phyloP scores from a whole-genome alignment of 2,797 vertebrate species.

The Erpetoichthys calabaricus region DNA sequence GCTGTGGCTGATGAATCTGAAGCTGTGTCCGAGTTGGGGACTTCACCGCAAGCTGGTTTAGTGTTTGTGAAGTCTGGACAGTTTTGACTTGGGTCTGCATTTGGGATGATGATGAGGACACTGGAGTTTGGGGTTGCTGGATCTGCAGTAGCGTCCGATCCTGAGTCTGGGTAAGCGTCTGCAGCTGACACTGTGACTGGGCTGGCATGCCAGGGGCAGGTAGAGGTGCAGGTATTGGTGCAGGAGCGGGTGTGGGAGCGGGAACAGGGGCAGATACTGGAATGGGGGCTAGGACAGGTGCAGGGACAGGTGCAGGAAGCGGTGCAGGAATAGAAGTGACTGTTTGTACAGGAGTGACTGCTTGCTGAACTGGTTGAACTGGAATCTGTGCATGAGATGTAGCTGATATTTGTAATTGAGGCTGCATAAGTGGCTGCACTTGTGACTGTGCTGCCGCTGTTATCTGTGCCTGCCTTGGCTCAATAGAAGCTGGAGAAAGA shows the following conservation, averaged over 20 bases:
- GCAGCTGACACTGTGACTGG: slow-evolving; percentile 58
- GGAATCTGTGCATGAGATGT: slow-evolving; percentile 45
- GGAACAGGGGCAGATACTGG: slow-evolving; percentile 13
- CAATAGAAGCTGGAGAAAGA: slow-evolving; percentile 1
- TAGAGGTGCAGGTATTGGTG: slow-evolving; percentile 35
- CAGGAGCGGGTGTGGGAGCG: slow-evolving; percentile 3
- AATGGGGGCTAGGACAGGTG: slow-evolving; percentile 16
- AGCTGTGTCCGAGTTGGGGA: slow-evolving; percentile 55
- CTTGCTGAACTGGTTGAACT: slow-evolving; percentile 40
- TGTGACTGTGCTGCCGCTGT: slow-evolving; percentile 25
- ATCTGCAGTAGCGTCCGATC: slow-evolving; percentile 59
- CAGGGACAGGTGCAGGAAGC: slow-evolving; percentile 19
- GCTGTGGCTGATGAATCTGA: slow-evolving; percentile 58
- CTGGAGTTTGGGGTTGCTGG: slow-evolving; percentile 52
- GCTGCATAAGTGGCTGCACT: slow-evolving; percentile 21
- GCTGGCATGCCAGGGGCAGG: slow-evolving; percentile 48
- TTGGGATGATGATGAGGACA: slow-evolving; percentile 40
- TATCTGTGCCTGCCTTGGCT: slow-evolving; percentile 31
- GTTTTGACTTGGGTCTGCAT: slow-evolving; percentile 38
- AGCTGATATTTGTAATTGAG: slow-evolving; percentile 15
- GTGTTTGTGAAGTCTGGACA: slow-evolving; percentile 32
- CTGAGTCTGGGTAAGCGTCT: slow-evolving; percentile 59
- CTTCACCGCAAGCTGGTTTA: slow-evolving; percentile 49
- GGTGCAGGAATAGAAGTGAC: slow-evolving; percentile 16
- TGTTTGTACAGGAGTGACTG: slow-evolving; percentile 45